Evolutionary conservation across 2,888 invertebrate species (phyloP).

Genomic region (Drosophila cyrtoloma): DNA sequence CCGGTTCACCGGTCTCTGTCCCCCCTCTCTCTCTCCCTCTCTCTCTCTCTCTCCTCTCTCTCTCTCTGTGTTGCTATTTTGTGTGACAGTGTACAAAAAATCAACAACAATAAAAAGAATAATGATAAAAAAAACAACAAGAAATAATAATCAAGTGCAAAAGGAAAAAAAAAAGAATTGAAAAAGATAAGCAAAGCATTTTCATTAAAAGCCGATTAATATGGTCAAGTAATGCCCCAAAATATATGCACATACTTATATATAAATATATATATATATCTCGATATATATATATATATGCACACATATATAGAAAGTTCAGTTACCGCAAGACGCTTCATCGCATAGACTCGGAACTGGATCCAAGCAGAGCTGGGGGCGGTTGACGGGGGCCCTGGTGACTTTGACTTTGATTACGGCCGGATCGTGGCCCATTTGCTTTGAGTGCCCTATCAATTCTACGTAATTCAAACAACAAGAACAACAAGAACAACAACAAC

Average conservation of each 20-base stretch:
- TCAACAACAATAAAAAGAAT: conserved; percentile 7
- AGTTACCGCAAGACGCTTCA: conserved; percentile 32
- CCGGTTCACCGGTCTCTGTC: conserved; percentile 51
- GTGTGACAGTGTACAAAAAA: conserved; percentile 31
- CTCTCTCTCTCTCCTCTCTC: background rate
- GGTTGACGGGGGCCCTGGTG: conserved; percentile 25
- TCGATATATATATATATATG: background rate
- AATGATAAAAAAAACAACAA: conserved; percentile 1
- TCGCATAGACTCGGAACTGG: conserved; percentile 18
- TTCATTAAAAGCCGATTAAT: conserved; percentile 39
- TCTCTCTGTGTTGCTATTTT: conserved; percentile 60
- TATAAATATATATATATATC: conserved; percentile 1
- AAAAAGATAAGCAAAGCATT: conserved; percentile 39
- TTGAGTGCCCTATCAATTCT: conserved; percentile 51
- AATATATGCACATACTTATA: background rate
- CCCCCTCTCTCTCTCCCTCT: background rate
- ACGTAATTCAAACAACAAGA: conserved; percentile 50
- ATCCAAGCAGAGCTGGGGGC: background rate
- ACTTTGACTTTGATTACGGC: conserved; percentile 63
- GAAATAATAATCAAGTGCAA: conserved; percentile 25
- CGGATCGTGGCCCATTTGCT: conserved; percentile 39
- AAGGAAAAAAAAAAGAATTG: conserved; percentile 3
- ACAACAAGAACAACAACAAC: conserved; percentile 11
- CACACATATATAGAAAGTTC: conserved; percentile 30
- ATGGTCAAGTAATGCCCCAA: conserved; percentile 42